Evolutionary conservation across 2,797 vertebrate species (phyloP).

Genomic region (Apogon talboti): DNA sequence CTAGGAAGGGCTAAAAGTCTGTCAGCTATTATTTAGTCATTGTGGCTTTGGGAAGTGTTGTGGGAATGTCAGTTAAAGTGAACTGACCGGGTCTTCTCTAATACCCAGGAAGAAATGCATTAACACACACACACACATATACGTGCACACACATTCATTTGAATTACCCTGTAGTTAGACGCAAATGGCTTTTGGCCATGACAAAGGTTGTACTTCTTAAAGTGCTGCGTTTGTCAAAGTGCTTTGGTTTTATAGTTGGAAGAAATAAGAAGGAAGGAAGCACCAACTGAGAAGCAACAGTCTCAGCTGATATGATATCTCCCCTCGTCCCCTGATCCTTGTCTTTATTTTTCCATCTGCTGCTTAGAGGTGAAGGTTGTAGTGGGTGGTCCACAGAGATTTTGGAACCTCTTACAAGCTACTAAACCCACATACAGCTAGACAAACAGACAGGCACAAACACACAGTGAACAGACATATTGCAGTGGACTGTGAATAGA

Average conservation of each 20-base stretch:
- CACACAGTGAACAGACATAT: conserved; percentile 12
- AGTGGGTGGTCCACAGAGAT: conserved; percentile 77
- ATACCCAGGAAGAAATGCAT: conserved; percentile 63
- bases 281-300: conserved; percentile 28
- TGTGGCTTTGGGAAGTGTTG: conserved; percentile 64
- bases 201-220: conserved; percentile 41
- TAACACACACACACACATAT: conserved; percentile 19
- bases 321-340: conserved; percentile 29
- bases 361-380: conserved; percentile 53
- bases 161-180: conserved; percentile 43
- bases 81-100: conserved; percentile 61
- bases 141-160: conserved; percentile 24
- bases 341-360: conserved; percentile 70
- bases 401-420: conserved; percentile 44
- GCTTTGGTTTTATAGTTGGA: conserved; percentile 67
- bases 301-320: conserved; percentile 44
- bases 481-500: conserved; percentile 26
- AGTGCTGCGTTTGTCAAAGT: conserved; percentile 45
- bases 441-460: conserved; percentile 11
- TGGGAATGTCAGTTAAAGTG: conserved; percentile 56
- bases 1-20: conserved; percentile 47
- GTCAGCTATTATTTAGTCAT: conserved; percentile 72
- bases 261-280: conserved; percentile 30
- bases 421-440: conserved; percentile 4
- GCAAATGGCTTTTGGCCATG: conserved; percentile 48